Evolutionary conservation across 2,113 vertebrate species (phyloP), one percentile per base, ranked within the genome.

Genomic region (Haplochromis burtoni): DNA sequence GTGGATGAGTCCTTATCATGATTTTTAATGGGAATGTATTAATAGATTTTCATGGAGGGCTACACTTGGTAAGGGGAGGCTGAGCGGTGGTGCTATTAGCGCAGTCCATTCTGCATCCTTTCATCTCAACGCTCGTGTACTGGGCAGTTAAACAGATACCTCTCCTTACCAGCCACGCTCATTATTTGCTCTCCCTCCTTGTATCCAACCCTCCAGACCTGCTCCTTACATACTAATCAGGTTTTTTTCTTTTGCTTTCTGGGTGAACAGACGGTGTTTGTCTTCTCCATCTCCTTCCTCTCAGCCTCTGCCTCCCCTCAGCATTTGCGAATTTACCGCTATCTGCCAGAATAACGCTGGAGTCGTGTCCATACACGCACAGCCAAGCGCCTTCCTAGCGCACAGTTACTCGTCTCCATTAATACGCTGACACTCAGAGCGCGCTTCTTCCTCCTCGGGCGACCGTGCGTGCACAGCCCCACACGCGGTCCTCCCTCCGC

Each of bases 161-260:
- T 26, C 26, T 66, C 8, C 55, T 31, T 17, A 76, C 71, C 71
- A 49, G 42, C 42, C 16, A 49, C 26, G 2, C 82, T 33, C 42
- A 66, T 78, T 54, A 31, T 49, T 59, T 54, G 24, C 55, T 45
- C 33, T 91, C 91, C 89, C 93, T 95, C 4, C 42, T 9, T 21
- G 80, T 91, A 92, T 80, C 54, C 91, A 94, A 92, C 81, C 40
- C 31, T 66, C 93, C 71, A 1, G 92, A 94, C 95, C 90, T 92
- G 80, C 92, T 97, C 96, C 96, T 31, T 95, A 95, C 96, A 97
- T 96, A 95, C 96, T 96, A 96, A 97, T 97, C 94, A 97, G 94
- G 94, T 96, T 96, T 96, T 96, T 40, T 40, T 49, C 96, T 96
- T 96, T 49, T 97, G 94, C 96, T 96, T 95, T 95, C 94, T 92